Evolutionary conservation across 1,140 invertebrate species (phyloP).

Genomic region (Drosophila neocordata): DNA sequence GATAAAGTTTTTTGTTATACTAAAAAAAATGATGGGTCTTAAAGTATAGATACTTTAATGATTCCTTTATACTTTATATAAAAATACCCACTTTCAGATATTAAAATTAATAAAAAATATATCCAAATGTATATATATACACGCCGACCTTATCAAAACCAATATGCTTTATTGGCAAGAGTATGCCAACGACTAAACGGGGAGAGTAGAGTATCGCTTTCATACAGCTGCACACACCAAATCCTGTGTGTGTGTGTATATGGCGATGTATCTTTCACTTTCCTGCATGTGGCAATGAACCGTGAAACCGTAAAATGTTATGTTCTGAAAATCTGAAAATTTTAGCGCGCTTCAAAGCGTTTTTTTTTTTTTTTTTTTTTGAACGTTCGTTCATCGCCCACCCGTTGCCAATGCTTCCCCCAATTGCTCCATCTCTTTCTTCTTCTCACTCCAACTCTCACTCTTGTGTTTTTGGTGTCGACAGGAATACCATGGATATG

Average conservation of each 20-base stretch:
- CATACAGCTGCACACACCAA: slow-evolving; percentile 25
- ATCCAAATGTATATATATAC: too few species aligned
- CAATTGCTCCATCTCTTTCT: too few species aligned
- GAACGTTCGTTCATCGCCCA: slow-evolving; percentile 13
- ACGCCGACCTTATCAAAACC: background rate
- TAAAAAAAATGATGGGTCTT: too few species aligned
- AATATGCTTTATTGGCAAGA: background rate
- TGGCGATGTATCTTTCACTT: slow-evolving; percentile 70
- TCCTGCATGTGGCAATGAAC: slow-evolving; percentile 78
- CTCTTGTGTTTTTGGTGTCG: slow-evolving; percentile 15
- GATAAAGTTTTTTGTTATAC: too few species aligned
- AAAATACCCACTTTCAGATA: too few species aligned
- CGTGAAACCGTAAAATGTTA: slow-evolving; percentile 80
- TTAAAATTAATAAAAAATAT: too few species aligned
- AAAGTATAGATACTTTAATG: too few species aligned
- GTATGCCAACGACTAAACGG: slow-evolving; percentile 36
- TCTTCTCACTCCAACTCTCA: background rate
- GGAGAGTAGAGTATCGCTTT: slow-evolving; percentile 53
- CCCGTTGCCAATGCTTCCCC: background rate
- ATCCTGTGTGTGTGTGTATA: slow-evolving; percentile 24
- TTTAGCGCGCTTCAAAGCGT: slow-evolving; percentile 73
- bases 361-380: too few species aligned
- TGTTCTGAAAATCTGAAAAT: slow-evolving; percentile 79
- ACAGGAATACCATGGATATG: slow-evolving; percentile 17
- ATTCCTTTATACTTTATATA: too few species aligned